Evolutionary conservation across 2,113 vertebrate genomes (phyloP).

Genomic region (Probosciger aterrimus): DNA sequence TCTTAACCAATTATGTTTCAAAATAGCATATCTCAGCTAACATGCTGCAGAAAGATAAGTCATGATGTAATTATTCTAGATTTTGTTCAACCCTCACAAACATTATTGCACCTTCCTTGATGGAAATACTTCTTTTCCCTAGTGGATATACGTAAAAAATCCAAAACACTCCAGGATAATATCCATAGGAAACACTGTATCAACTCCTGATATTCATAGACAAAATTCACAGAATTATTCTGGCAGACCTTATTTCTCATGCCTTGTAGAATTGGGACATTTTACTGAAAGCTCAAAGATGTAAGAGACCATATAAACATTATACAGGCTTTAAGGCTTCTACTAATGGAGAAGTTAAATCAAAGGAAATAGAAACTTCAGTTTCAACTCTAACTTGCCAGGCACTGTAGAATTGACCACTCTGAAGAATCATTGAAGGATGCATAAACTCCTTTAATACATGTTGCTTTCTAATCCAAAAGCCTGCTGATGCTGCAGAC

Average conservation of each 20-base stretch:
- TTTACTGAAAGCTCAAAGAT: background rate
- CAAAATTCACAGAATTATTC: background rate
- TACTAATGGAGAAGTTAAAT: background rate
- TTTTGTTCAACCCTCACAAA: background rate
- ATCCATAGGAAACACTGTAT: background rate
- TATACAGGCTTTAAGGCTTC: background rate
- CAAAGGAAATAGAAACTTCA: background rate
- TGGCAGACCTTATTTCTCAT: background rate
- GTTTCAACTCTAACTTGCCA: background rate
- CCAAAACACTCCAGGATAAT: background rate
- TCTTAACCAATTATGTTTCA: background rate
- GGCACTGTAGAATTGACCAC: background rate
- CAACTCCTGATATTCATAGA: background rate
- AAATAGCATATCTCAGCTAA: background rate
- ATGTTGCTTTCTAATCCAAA: background rate
- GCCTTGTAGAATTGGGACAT: background rate
- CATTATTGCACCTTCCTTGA: background rate
- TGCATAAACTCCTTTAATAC: background rate
- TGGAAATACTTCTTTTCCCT: background rate
- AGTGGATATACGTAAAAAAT: background rate
- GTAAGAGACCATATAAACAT: background rate
- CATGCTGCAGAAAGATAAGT: background rate
- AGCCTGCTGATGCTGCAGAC: background rate
- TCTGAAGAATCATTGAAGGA: background rate
- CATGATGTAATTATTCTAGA: background rate